Evolutionary conservation across 2,888 invertebrate species (phyloP).

Genomic region (Polymixis lichenea): DNA sequence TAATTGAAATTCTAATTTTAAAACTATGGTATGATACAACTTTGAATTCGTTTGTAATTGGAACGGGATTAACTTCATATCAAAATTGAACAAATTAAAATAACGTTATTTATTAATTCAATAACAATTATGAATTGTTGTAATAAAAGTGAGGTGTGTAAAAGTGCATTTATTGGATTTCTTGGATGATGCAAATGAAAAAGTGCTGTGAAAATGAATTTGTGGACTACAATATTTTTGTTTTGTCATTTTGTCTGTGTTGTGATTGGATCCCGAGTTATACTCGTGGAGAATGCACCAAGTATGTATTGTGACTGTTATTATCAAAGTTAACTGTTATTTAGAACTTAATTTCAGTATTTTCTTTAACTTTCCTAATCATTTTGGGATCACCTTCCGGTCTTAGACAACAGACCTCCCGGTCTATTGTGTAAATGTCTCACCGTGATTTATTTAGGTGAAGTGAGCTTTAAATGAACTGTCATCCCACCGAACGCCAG

Average conservation of each 20-base stretch:
- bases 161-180: conserved; percentile 67
- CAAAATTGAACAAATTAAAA: conserved; percentile 16
- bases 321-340: background rate
- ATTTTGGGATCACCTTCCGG: background rate
- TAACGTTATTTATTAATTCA: conserved; percentile 16
- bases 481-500: too few relatives aligned
- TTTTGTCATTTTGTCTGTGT: conserved; percentile 76
- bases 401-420: background rate
- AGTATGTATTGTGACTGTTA: conserved; percentile 78
- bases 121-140: conserved; percentile 49
- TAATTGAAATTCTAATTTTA: conserved; percentile 10
- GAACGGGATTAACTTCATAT: conserved; percentile 29
- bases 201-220: conserved; percentile 83
- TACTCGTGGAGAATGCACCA: conserved; percentile 88
- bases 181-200: conserved; percentile 74
- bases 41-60: conserved; percentile 35
- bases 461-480: too few relatives aligned
- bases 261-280: conserved; percentile 81
- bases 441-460: too few relatives aligned
- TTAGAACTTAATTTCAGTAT: background rate
- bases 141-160: conserved; percentile 49
- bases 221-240: conserved; percentile 75
- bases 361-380: background rate
- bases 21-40: conserved; percentile 9
- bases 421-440: too few relatives aligned